phyloP scores from a whole-genome alignment of 2,113 vertebrate species.

The Hyperopisus bebe region DNA sequence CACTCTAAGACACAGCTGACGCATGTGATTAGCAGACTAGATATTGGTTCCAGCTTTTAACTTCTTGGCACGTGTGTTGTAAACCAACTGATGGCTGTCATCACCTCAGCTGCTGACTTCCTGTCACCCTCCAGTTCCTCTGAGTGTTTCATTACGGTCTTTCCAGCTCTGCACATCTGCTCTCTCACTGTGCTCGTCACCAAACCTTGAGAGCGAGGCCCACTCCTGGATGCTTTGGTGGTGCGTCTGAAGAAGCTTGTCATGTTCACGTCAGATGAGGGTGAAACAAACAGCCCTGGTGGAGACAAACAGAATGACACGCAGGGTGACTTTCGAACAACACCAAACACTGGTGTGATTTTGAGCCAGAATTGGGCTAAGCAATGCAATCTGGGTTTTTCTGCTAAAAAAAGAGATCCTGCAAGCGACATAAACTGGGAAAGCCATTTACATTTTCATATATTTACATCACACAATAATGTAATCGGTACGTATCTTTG shows the following conservation, averaged over 20 bases:
- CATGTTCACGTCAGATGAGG: background rate
- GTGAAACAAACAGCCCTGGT: background rate
- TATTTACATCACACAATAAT: background rate
- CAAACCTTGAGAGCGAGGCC: background rate
- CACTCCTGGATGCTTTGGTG: background rate
- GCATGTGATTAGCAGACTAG: background rate
- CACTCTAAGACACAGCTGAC: background rate
- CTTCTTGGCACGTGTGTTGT: background rate
- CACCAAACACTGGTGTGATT: background rate
- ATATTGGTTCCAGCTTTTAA: background rate
- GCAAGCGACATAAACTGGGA: background rate
- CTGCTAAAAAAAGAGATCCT: background rate
- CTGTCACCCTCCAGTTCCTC: background rate
- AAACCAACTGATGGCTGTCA: background rate
- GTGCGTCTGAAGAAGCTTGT: background rate
- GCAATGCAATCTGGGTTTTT: background rate
- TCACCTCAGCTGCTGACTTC: background rate
- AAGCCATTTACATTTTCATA: background rate
- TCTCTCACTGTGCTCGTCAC: background rate
- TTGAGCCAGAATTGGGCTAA: background rate
- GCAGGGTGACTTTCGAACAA: background rate
- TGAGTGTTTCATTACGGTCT: background rate
- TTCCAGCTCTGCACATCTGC: background rate
- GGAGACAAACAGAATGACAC: background rate
- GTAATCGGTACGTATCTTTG: background rate